A percentile compares a stretch with the other conserved stretches of the same genome.
phyloP scores from a whole-genome alignment of 2,888 invertebrate species.

The Ommatoiulus sabulosus region DNA sequence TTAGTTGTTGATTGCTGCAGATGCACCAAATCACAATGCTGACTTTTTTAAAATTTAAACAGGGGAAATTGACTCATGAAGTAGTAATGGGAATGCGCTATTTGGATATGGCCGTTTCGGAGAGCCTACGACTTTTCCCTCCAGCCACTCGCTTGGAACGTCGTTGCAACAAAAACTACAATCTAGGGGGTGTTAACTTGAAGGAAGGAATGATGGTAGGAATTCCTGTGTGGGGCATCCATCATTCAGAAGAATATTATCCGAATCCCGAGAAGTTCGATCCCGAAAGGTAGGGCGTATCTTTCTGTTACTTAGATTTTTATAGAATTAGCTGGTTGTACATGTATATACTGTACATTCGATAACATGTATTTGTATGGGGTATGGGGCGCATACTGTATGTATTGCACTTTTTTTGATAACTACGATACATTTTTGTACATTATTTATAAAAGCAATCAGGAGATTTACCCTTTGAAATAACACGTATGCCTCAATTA shows the following conservation, averaged over 20 bases:
- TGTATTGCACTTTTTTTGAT: too few relatives aligned
- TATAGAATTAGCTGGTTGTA: too few relatives aligned
- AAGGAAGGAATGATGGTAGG: constrained; percentile 54
- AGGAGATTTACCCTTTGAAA: too few relatives aligned
- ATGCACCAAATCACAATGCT: too few relatives aligned
- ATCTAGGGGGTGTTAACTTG: background rate
- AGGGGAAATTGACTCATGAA: background rate
- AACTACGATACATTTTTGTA: too few relatives aligned
- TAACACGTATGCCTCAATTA: too few relatives aligned
- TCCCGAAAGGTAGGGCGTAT: constrained; percentile 57
- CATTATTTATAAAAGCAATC: too few relatives aligned
- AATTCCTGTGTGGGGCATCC: constrained; percentile 57
- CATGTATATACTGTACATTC: too few relatives aligned
- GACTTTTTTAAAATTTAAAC: too few relatives aligned
- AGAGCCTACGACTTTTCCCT: constrained; percentile 49
- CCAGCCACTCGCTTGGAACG: background rate
- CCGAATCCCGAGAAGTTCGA: constrained; percentile 58
- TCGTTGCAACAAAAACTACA: background rate
- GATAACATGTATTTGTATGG: background rate
- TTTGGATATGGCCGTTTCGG: constrained; percentile 54
- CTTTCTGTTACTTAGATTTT: background rate
- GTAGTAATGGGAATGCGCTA: constrained; percentile 18
- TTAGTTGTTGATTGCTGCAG: too few relatives aligned
- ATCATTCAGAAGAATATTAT: constrained; percentile 56
- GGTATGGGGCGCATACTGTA: too few relatives aligned